These are phyloP conservation scores for Iselma pallidipennis DNA, from an alignment of 2,888 invertebrate genomes.

Conservation along the genomic window DNA sequence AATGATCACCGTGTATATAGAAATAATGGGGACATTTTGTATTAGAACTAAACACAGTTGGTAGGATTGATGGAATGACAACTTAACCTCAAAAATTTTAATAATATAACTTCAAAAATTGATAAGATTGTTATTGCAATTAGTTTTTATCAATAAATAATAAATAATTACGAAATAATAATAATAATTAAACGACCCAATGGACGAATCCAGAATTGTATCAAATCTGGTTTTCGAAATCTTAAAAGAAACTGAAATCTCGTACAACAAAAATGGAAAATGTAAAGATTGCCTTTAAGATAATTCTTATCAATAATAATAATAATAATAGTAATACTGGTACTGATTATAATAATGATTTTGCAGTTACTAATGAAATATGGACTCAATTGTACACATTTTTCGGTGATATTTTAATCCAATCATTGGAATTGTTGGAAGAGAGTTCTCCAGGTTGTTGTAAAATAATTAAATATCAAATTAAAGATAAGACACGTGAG, in stretches of 20 bases:
- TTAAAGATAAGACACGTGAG: slow-evolving; percentile 51
- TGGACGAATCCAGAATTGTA: slow-evolving; percentile 26
- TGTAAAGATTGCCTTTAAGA: slow-evolving; percentile 34
- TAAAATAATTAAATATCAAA: slow-evolving; percentile 59
- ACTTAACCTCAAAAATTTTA: no score
- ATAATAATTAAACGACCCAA: background rate
- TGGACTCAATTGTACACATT: slow-evolving; percentile 62
- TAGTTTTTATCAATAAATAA: no score
- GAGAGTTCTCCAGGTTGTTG: slow-evolving; percentile 61
- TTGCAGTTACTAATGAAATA: slow-evolving; percentile 63
- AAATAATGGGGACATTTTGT: background rate
- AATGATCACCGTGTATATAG: background rate
- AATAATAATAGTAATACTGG: background rate
- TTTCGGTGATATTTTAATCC: slow-evolving; percentile 63
- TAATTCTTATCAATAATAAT: slow-evolving; percentile 4
- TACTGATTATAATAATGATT: slow-evolving; percentile 15
- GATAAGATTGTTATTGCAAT: no score
- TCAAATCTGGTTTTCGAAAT: slow-evolving; percentile 34
- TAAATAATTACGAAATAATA: no score
- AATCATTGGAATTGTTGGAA: slow-evolving; percentile 65
- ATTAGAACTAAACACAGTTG: background rate
- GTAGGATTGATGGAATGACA: background rate
- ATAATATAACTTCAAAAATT: no score
- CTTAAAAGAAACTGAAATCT: slow-evolving; percentile 35
- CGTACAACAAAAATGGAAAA: slow-evolving; percentile 30